Evolutionary conservation across 2,888 invertebrate genomes (phyloP).

Genomic region (Melolontha melolontha): DNA sequence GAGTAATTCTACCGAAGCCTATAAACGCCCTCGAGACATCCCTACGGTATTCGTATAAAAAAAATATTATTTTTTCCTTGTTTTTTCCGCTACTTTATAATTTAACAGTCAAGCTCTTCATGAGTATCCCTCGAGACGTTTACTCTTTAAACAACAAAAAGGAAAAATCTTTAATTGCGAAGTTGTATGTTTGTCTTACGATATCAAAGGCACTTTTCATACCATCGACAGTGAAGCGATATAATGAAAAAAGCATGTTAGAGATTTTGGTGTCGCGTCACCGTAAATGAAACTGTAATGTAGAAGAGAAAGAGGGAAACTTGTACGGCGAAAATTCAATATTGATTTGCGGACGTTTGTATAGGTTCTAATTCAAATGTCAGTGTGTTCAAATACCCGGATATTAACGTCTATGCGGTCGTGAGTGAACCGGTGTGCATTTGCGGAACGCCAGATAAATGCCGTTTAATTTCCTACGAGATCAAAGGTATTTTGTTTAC

Average conservation of each 20-base stretch:
- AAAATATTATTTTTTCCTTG: constrained; percentile 13
- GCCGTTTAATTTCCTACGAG: constrained; percentile 34
- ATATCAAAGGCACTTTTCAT: constrained; percentile 19
- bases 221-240: not conserved
- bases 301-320: constrained; percentile 14
- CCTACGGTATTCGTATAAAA: not conserved
- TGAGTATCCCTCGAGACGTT: constrained; percentile 19
- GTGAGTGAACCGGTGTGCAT: constrained; percentile 13
- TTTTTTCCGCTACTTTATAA: constrained; percentile 29
- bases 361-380: constrained; percentile 30
- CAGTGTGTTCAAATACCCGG: constrained; percentile 35
- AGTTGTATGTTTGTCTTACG: constrained; percentile 34
- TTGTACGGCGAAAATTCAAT: constrained; percentile 33
- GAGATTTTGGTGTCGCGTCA: constrained; percentile 3
- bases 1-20: not conserved
- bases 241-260: constrained; percentile 25
- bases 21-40: not conserved
- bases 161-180: constrained; percentile 34
- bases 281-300: not conserved
- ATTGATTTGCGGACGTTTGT: constrained; percentile 29
- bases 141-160: constrained; percentile 15
- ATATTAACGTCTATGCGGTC: constrained; percentile 36
- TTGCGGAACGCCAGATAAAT: constrained; percentile 29
- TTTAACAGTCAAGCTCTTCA: constrained; percentile 25
- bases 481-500: constrained; percentile 32